Conservation (phyloP, 2,888 invertebrate genomes). For the Hydropsyche betteni region DNA sequence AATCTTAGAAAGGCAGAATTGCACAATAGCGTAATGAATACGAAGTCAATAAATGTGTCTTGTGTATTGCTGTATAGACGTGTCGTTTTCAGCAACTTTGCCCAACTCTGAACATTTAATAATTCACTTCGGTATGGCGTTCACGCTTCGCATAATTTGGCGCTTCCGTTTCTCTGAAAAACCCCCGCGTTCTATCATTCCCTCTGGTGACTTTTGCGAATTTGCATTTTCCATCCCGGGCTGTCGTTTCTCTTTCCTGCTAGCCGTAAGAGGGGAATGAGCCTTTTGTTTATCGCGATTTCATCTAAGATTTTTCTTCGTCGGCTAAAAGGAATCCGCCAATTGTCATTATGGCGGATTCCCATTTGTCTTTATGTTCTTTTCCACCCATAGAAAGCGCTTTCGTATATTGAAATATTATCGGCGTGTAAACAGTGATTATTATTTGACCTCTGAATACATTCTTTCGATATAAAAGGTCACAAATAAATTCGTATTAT, state of each 20-base stretch:
- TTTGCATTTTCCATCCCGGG: conserved; percentile 1
- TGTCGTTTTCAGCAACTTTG: conserved; percentile 12
- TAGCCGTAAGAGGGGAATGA: not conserved
- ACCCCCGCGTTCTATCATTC: conserved; percentile 7
- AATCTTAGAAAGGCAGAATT: no score
- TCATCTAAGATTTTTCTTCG: no score
- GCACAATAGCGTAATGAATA: no score
- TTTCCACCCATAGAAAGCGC: not conserved
- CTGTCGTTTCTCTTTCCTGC: not conserved
- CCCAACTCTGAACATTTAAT: conserved; percentile 43
- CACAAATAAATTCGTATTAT: not conserved
- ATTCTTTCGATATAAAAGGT: not conserved
- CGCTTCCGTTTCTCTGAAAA: conserved; percentile 39
- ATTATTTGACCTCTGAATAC: not conserved
- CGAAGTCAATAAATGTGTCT: no score
- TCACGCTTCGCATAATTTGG: conserved; percentile 49
- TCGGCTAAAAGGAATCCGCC: not conserved
- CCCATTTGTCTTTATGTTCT: conserved; percentile 1
- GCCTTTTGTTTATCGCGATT: conserved; percentile 40
- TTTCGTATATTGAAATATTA: no score
- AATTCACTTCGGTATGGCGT: conserved; percentile 49
- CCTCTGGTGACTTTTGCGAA: conserved; percentile 1
- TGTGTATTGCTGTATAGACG: no score
- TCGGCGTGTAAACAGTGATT: not conserved
- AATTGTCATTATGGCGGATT: conserved; percentile 3